A percentile compares a stretch with the other conserved stretches of the same genome.
phyloP scores from a whole-genome alignment of 2,888 invertebrate species.

The Eupithecia centaureata region DNA sequence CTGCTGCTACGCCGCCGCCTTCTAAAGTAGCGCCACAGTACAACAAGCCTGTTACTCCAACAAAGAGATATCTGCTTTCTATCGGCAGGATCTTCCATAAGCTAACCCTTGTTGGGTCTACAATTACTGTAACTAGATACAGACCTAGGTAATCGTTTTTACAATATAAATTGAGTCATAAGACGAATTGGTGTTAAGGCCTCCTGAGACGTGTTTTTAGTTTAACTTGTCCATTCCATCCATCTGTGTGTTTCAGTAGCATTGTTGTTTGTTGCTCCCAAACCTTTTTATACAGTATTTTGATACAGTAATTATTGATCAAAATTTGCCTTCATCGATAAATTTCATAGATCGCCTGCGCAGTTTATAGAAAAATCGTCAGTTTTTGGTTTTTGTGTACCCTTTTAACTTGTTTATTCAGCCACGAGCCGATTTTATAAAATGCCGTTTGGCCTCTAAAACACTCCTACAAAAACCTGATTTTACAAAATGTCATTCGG shows the following conservation, averaged over 20 bases:
- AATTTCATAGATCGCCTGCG: background rate
- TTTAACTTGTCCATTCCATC: too few species aligned
- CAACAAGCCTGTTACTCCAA: conserved; percentile 70
- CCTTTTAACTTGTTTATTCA: too few species aligned
- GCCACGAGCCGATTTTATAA: too few species aligned
- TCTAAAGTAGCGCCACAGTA: conserved; percentile 78
- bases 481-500: too few species aligned
- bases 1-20: conserved; percentile 70
- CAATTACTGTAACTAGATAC: conserved; percentile 97
- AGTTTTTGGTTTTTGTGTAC: background rate
- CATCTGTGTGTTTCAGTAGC: too few species aligned
- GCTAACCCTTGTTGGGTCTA: conserved; percentile 92
- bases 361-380: background rate
- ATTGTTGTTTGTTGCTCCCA: background rate
- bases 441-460: too few species aligned
- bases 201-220: too few species aligned
- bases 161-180: background rate
- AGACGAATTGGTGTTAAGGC: too few species aligned
- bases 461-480: background rate
- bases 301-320: background rate
- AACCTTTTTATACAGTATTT: too few species aligned
- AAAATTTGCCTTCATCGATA: background rate
- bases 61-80: conserved; percentile 93
- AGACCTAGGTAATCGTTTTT: conserved; percentile 92
- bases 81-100: conserved; percentile 98